Conservation (phyloP, 2,797 vertebrate genomes). For the Lepidocolaptes lacrymiger region DNA sequence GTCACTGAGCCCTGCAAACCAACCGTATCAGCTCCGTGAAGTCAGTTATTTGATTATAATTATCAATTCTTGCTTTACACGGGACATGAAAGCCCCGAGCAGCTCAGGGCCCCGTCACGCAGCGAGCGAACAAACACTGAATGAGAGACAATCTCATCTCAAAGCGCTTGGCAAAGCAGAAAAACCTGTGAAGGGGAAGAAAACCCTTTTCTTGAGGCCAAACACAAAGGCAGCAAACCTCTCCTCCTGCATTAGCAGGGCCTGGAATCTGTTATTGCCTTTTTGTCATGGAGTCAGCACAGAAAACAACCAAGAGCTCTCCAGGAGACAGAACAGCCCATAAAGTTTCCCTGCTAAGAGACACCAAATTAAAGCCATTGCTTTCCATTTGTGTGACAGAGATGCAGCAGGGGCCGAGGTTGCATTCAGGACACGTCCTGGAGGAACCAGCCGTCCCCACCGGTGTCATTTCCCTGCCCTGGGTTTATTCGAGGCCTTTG, state of each 20-base stretch:
- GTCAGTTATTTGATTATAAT: constrained; percentile 28
- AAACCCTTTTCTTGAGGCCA: background rate
- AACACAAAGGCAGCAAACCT: background rate
- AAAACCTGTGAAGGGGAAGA: background rate
- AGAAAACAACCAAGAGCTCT: background rate
- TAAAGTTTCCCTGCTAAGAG: background rate
- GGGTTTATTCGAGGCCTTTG: constrained; percentile 43
- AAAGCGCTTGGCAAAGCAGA: constrained; percentile 12
- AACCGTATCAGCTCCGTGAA: background rate
- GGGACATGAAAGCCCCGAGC: constrained; percentile 39
- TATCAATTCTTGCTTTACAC: constrained; percentile 33
- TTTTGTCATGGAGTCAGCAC: background rate
- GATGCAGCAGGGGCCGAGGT: background rate
- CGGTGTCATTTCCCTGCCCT: background rate
- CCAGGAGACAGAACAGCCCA: background rate
- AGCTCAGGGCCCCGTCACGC: constrained; percentile 19
- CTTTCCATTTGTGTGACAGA: constrained; percentile 19
- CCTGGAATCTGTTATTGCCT: background rate
- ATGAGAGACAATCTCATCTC: constrained; percentile 9
- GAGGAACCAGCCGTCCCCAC: constrained; percentile 16
- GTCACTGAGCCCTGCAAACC: background rate
- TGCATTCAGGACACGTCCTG: constrained; percentile 50
- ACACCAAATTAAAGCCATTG: constrained; percentile 44
- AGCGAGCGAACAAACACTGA: constrained; percentile 3
- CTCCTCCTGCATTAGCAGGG: background rate